Percentiles rank a stretch among this genome's conserved stretches.
phyloP scores from a whole-genome alignment of 1,140 invertebrate species.

The Bombus cullumanus region DNA sequence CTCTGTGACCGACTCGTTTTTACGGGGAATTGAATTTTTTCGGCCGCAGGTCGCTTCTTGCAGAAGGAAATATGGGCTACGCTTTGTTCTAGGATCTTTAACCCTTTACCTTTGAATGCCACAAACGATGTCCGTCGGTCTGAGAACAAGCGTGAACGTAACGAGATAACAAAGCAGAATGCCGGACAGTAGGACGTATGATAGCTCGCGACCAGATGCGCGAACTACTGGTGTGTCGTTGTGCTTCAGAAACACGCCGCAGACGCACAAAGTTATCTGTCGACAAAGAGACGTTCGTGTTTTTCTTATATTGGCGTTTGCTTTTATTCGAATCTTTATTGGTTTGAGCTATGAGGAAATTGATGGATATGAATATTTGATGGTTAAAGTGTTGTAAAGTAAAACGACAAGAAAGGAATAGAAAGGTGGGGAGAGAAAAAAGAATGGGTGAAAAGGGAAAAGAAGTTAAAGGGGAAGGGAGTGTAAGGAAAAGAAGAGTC shows the following conservation, averaged over 20 bases:
- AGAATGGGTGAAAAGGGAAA: neutral
- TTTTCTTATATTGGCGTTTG: neutral
- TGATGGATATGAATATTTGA: too few species aligned
- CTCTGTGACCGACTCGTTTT: neutral
- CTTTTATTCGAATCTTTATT: neutral
- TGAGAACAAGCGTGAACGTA: slow-evolving; percentile 92
- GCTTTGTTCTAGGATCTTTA: neutral
- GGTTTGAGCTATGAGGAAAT: neutral
- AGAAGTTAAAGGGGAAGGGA: too few species aligned
- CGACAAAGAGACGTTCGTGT: slow-evolving; percentile 4
- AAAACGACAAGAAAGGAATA: too few species aligned
- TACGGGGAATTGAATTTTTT: slow-evolving; percentile 19
- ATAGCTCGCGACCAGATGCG: slow-evolving; percentile 94
- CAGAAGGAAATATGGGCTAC: neutral
- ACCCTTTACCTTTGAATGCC: slow-evolving; percentile 88
- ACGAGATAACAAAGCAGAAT: slow-evolving; percentile 95
- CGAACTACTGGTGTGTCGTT: slow-evolving; percentile 94
- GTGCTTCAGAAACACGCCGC: slow-evolving; percentile 88
- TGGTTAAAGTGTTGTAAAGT: too few species aligned
- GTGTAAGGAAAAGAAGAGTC: too few species aligned
- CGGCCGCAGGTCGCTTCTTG: too few species aligned
- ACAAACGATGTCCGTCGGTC: slow-evolving; percentile 90
- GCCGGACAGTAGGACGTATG: slow-evolving; percentile 93
- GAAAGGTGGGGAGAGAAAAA: neutral
- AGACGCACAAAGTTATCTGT: slow-evolving; percentile 84